Conservation (phyloP, 23 tunicate genomes). For the Diplosoma virens region DNA sequence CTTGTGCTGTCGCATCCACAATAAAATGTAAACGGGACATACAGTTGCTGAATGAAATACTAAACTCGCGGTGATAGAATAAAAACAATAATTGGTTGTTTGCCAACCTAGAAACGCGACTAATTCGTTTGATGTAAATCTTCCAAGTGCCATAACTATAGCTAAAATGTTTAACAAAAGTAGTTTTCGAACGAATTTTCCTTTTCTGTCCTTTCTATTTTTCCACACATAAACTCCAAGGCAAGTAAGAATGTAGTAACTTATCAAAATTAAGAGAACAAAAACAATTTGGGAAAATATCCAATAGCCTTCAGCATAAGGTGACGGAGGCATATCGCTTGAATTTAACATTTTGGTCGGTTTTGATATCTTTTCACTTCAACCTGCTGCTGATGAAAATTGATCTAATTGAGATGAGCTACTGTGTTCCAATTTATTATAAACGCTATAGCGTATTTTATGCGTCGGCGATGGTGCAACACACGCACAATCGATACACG, state of each 20-base stretch:
- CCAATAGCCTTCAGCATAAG: slow-evolving; percentile 63
- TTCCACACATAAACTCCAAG: not conserved
- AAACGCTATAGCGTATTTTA: no score
- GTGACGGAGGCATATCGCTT: slow-evolving; percentile 19
- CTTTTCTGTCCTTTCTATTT: not conserved
- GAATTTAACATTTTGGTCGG: no score
- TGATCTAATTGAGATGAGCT: no score
- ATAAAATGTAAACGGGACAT: slow-evolving; percentile 56
- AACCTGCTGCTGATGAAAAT: no score
- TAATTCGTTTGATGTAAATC: slow-evolving; percentile 37
- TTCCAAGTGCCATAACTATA: slow-evolving; percentile 1
- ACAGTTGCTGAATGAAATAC: slow-evolving; percentile 39
- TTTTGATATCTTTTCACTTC: no score
- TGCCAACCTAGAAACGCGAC: slow-evolving; percentile 67
- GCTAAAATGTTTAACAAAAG: not conserved
- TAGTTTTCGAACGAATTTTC: not conserved
- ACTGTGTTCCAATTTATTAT: no score
- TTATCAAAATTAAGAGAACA: slow-evolving; percentile 6
- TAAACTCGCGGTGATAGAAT: slow-evolving; percentile 33
- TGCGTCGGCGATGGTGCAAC: no score
- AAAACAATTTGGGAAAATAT: slow-evolving; percentile 48
- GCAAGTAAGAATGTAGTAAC: not conserved
- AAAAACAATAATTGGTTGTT: slow-evolving; percentile 27
- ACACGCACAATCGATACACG: no score
- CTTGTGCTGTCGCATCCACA: slow-evolving; percentile 65